Evolutionary conservation across 2,113 vertebrate species (phyloP).

Genomic region (Eretmochelys imbricata): DNA sequence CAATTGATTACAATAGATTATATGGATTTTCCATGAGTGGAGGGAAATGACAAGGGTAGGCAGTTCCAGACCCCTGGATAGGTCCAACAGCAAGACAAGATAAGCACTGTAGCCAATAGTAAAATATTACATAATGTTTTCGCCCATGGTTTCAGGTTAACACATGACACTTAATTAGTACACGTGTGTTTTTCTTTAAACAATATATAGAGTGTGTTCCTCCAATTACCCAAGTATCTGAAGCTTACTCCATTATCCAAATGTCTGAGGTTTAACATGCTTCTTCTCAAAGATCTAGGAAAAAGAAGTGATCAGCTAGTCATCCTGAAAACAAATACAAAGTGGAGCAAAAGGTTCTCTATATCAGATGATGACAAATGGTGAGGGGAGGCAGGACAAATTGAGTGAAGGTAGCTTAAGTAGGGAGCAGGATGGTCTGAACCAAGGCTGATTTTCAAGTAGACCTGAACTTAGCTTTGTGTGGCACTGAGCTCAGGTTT

Average conservation of each 20-base stretch:
- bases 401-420: background rate
- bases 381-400: background rate
- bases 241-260: background rate
- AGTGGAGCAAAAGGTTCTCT: background rate
- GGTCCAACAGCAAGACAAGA: too few species aligned
- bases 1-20: too few species aligned
- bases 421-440: background rate
- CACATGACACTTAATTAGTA: too few species aligned
- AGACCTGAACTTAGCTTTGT: background rate
- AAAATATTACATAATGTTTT: too few species aligned
- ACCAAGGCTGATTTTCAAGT: background rate
- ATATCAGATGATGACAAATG: background rate
- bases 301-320: background rate
- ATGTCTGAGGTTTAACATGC: background rate
- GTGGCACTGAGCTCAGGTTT: background rate
- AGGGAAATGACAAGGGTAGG: too few species aligned
- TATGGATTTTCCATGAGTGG: too few species aligned
- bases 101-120: too few species aligned
- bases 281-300: fast-evolving
- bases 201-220: background rate
- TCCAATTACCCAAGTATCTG: background rate
- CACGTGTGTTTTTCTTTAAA: too few species aligned
- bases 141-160: too few species aligned
- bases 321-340: background rate
- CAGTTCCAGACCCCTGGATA: too few species aligned